Percentiles rank a stretch among this genome's conserved stretches.
These are phyloP conservation scores for Metridium senile DNA, from an alignment of 92 coral and sea anemone genomes.

Conservation along the genomic window DNA sequence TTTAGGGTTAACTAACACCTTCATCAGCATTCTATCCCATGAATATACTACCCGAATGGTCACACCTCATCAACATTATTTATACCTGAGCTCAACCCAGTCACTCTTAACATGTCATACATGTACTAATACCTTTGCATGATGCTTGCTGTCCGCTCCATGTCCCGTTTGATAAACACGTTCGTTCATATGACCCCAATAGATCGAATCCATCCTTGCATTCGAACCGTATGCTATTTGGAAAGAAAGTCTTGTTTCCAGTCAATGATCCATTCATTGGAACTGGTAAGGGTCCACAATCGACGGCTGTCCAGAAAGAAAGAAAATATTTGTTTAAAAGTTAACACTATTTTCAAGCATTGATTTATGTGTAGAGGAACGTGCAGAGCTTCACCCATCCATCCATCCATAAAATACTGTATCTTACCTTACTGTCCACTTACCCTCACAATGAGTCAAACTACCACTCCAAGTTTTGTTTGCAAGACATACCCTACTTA, in stretches of 20 bases:
- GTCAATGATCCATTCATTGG: constrained; percentile 50
- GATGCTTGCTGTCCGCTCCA: constrained; percentile 56
- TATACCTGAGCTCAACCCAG: no score
- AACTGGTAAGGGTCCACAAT: constrained; percentile 53
- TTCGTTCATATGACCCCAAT: constrained; percentile 41
- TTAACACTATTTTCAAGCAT: no score
- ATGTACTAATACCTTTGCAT: constrained; percentile 18
- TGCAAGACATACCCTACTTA: constrained; percentile 31
- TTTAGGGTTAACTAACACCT: no score
- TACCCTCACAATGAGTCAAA: constrained; percentile 49
- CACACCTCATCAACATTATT: no score
- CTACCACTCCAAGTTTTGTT: constrained; percentile 59
- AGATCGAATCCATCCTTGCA: constrained; percentile 63
- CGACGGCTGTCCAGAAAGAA: no score
- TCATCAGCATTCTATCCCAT: no score
- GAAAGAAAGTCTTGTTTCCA: constrained; percentile 55
- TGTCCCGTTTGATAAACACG: constrained; percentile 41
- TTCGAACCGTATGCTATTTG: constrained; percentile 38
- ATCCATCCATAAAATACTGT: neutral
- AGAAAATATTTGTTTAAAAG: no score
- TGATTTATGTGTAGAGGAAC: no score
- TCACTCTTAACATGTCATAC: no score
- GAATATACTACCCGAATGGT: no score
- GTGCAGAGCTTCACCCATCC: neutral
- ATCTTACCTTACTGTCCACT: neutral